Percentiles rank a stretch among this genome's conserved stretches.
phyloP scores from a whole-genome alignment of 2,113 vertebrate genomes.

The Engystomops pustulosus region DNA sequence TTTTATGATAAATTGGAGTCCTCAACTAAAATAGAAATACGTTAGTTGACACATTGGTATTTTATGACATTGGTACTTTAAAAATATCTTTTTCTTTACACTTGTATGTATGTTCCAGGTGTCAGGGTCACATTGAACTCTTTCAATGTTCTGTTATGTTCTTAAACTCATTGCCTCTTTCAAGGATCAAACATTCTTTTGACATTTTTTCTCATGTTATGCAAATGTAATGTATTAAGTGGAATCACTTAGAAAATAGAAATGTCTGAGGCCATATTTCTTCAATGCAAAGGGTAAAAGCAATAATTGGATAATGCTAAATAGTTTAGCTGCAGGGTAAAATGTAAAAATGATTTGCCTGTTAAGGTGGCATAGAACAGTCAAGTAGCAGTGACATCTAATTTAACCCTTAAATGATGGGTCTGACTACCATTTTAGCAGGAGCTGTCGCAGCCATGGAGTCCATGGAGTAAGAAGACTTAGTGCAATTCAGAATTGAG shows the following conservation, averaged over 20 bases:
- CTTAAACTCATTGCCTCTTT: slow-evolving; percentile 9
- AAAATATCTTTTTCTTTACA: no score
- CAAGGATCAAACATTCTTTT: not conserved
- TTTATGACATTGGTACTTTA: no score
- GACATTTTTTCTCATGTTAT: slow-evolving; percentile 16
- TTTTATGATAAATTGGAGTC: no score
- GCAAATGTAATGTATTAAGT: slow-evolving; percentile 26
- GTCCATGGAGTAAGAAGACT: not conserved
- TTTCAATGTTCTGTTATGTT: not conserved
- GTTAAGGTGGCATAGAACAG: not conserved
- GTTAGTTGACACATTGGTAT: no score
- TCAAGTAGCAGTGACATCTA: not conserved
- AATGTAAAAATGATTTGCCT: slow-evolving; percentile 26
- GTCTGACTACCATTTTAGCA: not conserved
- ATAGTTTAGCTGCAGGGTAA: slow-evolving; percentile 10
- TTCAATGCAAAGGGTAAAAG: not conserved
- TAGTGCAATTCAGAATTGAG: not conserved
- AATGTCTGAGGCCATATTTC: slow-evolving; percentile 16
- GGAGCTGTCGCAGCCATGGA: not conserved
- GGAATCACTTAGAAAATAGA: slow-evolving; percentile 26
- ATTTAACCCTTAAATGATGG: not conserved
- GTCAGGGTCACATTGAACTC: not conserved
- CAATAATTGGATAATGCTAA: slow-evolving; percentile 44
- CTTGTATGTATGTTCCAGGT: not conserved
- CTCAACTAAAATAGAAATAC: no score